Percentiles rank a stretch among this genome's conserved stretches.
phyloP scores from a whole-genome alignment of 1,140 invertebrate genomes.

The Drosophila hydei region DNA sequence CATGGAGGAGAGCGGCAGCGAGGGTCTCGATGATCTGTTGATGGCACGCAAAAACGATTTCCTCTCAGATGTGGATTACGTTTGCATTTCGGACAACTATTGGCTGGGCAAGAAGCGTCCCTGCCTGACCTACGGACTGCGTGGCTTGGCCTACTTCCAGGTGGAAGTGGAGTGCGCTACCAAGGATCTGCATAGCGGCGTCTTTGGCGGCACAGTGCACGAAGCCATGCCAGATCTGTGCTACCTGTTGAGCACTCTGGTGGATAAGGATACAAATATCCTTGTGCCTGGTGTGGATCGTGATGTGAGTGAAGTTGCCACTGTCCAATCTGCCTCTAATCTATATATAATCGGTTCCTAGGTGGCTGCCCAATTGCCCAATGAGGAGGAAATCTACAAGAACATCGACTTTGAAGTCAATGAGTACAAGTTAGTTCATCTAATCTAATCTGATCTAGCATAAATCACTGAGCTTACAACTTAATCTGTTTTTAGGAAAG shows the following conservation, averaged over 20 bases:
- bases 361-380: slow-evolving; percentile 86
- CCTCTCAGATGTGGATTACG: slow-evolving; percentile 94
- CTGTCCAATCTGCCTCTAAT: slow-evolving; percentile 12
- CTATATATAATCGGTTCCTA: slow-evolving; percentile 14
- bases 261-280: slow-evolving; percentile 94
- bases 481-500: slow-evolving; percentile 81
- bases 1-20: slow-evolving; percentile 99
- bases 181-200: slow-evolving; percentile 98
- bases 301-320: slow-evolving; percentile 84
- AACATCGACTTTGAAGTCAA: slow-evolving; percentile 95
- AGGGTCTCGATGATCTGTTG: slow-evolving; percentile 96
- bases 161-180: slow-evolving; percentile 94
- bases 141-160: slow-evolving; percentile 96
- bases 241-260: slow-evolving; percentile 91
- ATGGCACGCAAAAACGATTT: slow-evolving; percentile 90
- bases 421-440: slow-evolving; percentile 87
- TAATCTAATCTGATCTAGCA: slow-evolving; percentile 54
- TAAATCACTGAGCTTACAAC: slow-evolving; percentile 50
- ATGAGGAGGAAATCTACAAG: slow-evolving; percentile 92
- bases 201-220: slow-evolving; percentile 95
- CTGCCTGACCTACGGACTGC: slow-evolving; percentile 97
- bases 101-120: slow-evolving; percentile 98
- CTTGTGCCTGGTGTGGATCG: slow-evolving; percentile 91
- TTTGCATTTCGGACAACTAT: slow-evolving; percentile 99
- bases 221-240: slow-evolving; percentile 96